Base-by-base conservation (phyloP, 2,888 invertebrate species). In the Trachelus iudaicus region DNA sequence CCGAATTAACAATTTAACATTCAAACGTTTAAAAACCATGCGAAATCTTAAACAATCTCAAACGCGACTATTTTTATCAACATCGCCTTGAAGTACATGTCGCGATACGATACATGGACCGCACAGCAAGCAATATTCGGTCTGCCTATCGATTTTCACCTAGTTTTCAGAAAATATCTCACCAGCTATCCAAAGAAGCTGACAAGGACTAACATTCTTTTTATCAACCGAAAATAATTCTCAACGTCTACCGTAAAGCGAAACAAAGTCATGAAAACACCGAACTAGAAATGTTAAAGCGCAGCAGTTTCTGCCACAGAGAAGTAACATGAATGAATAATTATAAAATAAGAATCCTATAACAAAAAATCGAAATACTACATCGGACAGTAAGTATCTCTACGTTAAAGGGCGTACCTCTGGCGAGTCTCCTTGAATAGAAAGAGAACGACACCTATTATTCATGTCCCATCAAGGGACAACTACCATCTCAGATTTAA, bases 101-200 rank as follows among this genome's bases (percentile, higher is more conserved):
- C 71, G 12, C 71, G 71, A 71, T 71, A 71, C 9, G 6, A 34
- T 71, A 2, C 31, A 11, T 23, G 31, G 6, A 33, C 31, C 31
- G 31, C 33, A 71, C 71, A 31, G 33, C 13, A 31, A 71, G 6
- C 13, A 31, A 30, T 71, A 56, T 56, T 56, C 15, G 23, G 56
- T 31, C 71, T 31, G 9, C 6, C 82, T 87, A 87, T 87, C 87
- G 87, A 87, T 87, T 87, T 87, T 87, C 56, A 56, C 56, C 9
- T 23, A 23, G 23, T 56, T 56, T 9, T 56, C 56, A 23, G 23
- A 23, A 9, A 56, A 23, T 56, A 56, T 56, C 56, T 56, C 23
- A 56, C 56, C 56, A 56, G 23, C 23, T 56, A 56, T 23, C 56
- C 23, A 23, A 56, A 9, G 23, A 56, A 56, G 56, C 9, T 56